A percentile compares a stretch with the other conserved stretches of the same genome.
Conservation (phyloP, 2,797 vertebrate genomes). For the Arvicola amphibius region DNA sequence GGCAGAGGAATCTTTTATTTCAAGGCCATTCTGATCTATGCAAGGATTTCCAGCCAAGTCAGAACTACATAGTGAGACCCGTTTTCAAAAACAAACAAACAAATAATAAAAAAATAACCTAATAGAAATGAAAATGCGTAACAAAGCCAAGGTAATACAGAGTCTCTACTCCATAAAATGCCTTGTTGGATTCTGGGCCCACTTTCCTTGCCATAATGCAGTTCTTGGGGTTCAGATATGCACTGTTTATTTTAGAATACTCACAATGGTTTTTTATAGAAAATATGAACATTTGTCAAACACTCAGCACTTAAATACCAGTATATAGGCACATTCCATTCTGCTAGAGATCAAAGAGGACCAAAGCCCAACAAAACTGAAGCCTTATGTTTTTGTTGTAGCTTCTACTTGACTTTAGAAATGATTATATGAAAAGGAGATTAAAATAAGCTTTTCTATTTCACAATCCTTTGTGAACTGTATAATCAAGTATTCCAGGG, state of each 20-base stretch:
- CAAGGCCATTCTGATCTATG: not conserved
- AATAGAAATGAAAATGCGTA: not conserved
- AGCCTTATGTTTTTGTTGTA: not conserved
- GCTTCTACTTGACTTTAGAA: not conserved
- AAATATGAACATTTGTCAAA: constrained; percentile 3
- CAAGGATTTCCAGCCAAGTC: not conserved
- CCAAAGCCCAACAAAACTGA: not conserved
- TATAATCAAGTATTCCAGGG: constrained; percentile 27
- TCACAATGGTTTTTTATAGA: not conserved
- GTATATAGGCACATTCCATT: not conserved
- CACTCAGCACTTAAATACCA: not conserved
- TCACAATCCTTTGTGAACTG: constrained; percentile 35
- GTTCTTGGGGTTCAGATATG: not conserved
- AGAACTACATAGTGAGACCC: too few species aligned
- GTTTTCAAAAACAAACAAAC: not conserved
- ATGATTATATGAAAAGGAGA: constrained; percentile 21
- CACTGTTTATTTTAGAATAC: not conserved
- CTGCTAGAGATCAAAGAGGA: not conserved
- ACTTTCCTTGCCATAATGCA: not conserved
- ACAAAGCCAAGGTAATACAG: not conserved
- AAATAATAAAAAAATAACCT: not conserved
- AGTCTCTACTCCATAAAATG: not conserved
- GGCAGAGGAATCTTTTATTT: not conserved
- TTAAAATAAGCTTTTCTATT: constrained; percentile 45
- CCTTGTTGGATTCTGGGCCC: not conserved